A percentile compares a stretch with the other conserved stretches of the same genome.
Conservation (phyloP, 2,797 vertebrate species). For the Anguilla pacifica region DNA sequence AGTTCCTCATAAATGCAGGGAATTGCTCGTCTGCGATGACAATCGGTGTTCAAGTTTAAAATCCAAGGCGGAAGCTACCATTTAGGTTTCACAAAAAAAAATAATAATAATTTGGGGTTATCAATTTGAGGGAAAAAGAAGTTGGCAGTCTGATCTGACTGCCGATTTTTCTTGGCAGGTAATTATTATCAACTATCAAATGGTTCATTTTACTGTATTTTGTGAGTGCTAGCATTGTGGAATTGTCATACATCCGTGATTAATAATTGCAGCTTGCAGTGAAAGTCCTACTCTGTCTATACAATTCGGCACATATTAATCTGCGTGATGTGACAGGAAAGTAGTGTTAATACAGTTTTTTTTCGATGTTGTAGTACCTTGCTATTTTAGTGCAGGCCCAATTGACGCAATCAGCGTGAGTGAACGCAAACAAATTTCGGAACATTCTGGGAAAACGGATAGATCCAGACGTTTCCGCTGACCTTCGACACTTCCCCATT, state of each 20-base stretch:
- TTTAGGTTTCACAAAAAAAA: not conserved
- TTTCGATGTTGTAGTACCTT: not conserved
- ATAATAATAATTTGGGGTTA: not conserved
- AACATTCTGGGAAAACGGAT: not conserved
- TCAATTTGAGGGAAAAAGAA: conserved; percentile 3
- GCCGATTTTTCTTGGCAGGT: not conserved
- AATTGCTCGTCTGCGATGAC: not conserved
- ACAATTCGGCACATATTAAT: not conserved
- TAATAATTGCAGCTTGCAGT: not conserved
- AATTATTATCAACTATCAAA: not conserved
- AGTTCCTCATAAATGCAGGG: not conserved
- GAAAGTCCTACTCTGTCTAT: not conserved
- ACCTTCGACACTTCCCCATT: not conserved
- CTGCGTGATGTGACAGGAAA: not conserved
- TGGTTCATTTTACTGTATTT: not conserved
- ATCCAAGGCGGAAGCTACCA: not conserved
- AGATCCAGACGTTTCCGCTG: not conserved
- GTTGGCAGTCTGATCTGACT: not conserved
- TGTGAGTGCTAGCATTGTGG: not conserved
- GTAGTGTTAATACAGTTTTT: conserved; percentile 10
- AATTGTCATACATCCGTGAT: not conserved
- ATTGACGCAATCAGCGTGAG: not conserved
- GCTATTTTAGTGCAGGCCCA: conserved; percentile 1
- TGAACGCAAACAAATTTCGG: not conserved
- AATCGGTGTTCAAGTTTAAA: not conserved